phyloP scores from a whole-genome alignment of 2,797 vertebrate genomes.

The Pempheris klunzingeri region DNA sequence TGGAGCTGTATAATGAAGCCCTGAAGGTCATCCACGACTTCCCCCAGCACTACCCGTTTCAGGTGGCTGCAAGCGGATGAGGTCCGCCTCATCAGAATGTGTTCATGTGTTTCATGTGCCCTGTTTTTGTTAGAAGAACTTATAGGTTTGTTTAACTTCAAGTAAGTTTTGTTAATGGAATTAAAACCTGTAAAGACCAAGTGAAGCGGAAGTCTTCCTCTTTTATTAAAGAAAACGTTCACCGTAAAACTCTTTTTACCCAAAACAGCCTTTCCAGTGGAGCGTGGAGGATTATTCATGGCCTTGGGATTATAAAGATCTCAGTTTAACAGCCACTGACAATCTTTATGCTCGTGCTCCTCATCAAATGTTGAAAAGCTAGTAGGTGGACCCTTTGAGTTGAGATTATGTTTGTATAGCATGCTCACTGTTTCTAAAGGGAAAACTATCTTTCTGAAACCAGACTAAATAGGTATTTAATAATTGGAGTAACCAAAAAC shows the following conservation, averaged over 20 bases:
- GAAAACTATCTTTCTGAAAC: no score
- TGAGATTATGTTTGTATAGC: background rate
- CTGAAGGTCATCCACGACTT: slow-evolving; percentile 93
- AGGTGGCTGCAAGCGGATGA: slow-evolving; percentile 82
- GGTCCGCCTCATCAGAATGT: rapidly evolving
- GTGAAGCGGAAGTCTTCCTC: background rate
- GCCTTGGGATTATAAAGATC: background rate
- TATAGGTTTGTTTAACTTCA: slow-evolving; percentile 22
- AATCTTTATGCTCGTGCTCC: no score
- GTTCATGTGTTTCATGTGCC: background rate
- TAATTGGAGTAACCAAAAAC: no score
- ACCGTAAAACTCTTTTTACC: background rate
- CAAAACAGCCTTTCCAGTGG: background rate
- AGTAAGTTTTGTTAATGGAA: slow-evolving; percentile 44
- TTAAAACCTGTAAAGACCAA: background rate
- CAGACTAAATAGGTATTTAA: no score
- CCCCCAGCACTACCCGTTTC: slow-evolving; percentile 91
- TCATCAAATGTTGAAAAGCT: background rate
- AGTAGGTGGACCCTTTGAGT: background rate
- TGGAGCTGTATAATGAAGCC: slow-evolving; percentile 93
- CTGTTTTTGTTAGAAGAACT: slow-evolving; percentile 1
- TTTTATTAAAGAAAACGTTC: background rate
- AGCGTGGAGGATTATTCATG: background rate
- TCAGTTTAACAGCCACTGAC: background rate
- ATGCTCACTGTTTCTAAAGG: background rate